phyloP scores from a whole-genome alignment of 37 sponge, comb jelly and placozoan genomes.

The Diacarnus erythraeanus region DNA sequence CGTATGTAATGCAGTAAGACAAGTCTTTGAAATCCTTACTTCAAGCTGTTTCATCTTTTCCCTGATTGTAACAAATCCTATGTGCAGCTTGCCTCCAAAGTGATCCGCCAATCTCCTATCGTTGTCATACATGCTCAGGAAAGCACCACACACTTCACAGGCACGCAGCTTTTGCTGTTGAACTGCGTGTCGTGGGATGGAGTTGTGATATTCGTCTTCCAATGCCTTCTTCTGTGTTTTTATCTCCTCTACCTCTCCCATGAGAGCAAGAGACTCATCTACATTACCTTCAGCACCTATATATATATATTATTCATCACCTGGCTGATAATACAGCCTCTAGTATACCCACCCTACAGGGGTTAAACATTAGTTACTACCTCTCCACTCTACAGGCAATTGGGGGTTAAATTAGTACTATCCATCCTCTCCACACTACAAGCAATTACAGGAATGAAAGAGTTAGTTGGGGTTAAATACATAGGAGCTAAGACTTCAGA shows the following conservation, averaged over 20 bases:
- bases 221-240: constrained; percentile 83
- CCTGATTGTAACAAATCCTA: constrained; percentile 95
- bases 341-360: too few species aligned
- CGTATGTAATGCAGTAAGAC: not conserved
- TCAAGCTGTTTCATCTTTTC: constrained; percentile 84
- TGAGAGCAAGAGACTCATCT: constrained; percentile 88
- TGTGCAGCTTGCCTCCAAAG: constrained; percentile 98
- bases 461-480: too few species aligned
- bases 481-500: too few species aligned
- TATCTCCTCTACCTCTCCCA: constrained; percentile 87
- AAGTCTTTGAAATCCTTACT: constrained; percentile 32
- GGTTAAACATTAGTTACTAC: not conserved
- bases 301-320: not conserved
- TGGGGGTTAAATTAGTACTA: too few species aligned
- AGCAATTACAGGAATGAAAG: too few species aligned
- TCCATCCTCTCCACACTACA: too few species aligned
- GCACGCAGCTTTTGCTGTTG: constrained; percentile 98
- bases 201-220: constrained; percentile 90
- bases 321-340: too few species aligned
- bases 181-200: constrained; percentile 79
- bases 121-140: constrained; percentile 98
- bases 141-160: constrained; percentile 99
- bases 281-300: constrained; percentile 91
- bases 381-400: too few species aligned
- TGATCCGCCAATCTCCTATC: constrained; percentile 97